These are phyloP conservation scores for Diloba caeruleocephala DNA, from an alignment of 2,888 invertebrate species.

Conservation along the genomic window DNA sequence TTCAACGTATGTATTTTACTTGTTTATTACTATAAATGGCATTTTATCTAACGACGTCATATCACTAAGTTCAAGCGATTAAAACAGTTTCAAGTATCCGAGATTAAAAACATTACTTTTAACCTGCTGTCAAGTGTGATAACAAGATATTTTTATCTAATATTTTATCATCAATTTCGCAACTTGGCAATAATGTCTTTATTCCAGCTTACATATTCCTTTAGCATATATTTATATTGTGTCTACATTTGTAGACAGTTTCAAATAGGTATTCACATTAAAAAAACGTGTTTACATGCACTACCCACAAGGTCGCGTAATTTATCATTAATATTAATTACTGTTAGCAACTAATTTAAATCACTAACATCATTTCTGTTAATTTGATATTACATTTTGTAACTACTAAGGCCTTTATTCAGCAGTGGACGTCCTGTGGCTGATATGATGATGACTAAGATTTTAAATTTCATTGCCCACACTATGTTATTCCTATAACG, in stretches of 20 bases:
- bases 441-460: not conserved
- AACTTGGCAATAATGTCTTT: not conserved
- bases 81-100: conserved; percentile 13
- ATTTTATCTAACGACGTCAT: conserved; percentile 25
- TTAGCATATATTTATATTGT: conserved; percentile 1
- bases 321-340: not conserved
- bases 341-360: not conserved
- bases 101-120: conserved; percentile 24
- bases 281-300: conserved; percentile 9
- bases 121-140: conserved; percentile 9
- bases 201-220: conserved; percentile 1
- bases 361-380: not conserved
- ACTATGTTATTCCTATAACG: no score
- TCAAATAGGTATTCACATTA: no score
- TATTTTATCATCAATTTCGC: conserved; percentile 11
- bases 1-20: conserved; percentile 56
- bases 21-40: conserved; percentile 12
- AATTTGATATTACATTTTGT: not conserved
- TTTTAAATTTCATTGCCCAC: no score
- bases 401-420: not conserved
- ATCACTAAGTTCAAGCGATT: conserved; percentile 41
- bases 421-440: no score
- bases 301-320: not conserved
- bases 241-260: conserved; percentile 1
- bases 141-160: conserved; percentile 25